Base-by-base conservation (phyloP, 2,797 vertebrate species). In the Sphenopsis melanotis region DNA sequence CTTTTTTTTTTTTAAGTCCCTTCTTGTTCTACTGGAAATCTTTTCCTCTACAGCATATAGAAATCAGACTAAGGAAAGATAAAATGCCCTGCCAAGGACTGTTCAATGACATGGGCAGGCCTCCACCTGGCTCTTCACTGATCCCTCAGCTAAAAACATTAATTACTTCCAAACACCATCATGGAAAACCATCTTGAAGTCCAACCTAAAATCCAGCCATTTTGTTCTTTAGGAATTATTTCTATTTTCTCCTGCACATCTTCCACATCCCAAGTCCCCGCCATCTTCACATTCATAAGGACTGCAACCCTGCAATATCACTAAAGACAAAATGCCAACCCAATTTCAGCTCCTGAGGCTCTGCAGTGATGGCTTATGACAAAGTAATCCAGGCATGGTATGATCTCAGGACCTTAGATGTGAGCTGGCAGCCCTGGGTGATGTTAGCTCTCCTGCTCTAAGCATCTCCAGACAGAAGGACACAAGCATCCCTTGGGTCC, bases 261-360 rank as follows among this genome's bases (percentile, higher is more conserved):
- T 41, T 59, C 27, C 63, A 34, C 12, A 59, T 4, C 6, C 14
- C 12, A 74, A 80, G 56, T 15, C 29, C 11, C 57, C 65, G 23
- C 30, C 21, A 46, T 14, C 41, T 66, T 64, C 37, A 42, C n/a
- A 60, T 39, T 29, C 29, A 15, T 19, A 75, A 37, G 9, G 6
- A 59, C 57, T 16, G 27, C 46, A 88, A 32, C 32, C 9, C 37
- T 64, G 27, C 50, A 60, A 37, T n/a, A 82, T 52, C 53, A n/a
- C 36, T 84, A 50, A 83, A 82, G 78, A 91, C 70, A 92, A 95
- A 86, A 92, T 37, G 49, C 17, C 87, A 93, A 76, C 87, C 75
- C 50, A 53, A 90, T 91, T 92, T 92, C 32, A 87, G 56, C 8
- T 69, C 53, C 90, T 8, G 12, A 79, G 30, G 64, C 52, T 83